phyloP scores from a whole-genome alignment of 1,140 invertebrate genomes.

The Halictus rubicundus region DNA sequence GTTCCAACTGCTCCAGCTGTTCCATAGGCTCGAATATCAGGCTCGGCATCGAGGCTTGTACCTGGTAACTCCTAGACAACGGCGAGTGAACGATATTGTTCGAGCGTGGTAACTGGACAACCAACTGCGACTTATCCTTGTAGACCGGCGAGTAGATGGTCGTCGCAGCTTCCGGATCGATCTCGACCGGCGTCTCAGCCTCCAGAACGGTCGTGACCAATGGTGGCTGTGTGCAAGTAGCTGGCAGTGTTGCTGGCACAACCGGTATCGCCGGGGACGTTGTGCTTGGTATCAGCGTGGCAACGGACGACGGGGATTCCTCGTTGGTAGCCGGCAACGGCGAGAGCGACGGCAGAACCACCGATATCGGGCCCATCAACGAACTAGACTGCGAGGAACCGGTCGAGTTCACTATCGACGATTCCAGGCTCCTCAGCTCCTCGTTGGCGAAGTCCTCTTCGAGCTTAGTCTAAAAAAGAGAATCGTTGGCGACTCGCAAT shows the following conservation, averaged over 20 bases:
- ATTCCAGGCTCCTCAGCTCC: constrained; percentile 70
- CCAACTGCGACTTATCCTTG: constrained; percentile 71
- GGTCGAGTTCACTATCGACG: constrained; percentile 53
- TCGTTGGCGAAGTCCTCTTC: constrained; percentile 78
- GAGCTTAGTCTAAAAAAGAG: constrained; percentile 75
- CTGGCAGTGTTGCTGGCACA: constrained; percentile 56
- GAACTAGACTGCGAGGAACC: constrained; percentile 53
- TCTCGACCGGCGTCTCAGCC: constrained; percentile 67
- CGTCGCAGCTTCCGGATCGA: constrained; percentile 59
- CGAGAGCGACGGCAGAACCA: constrained; percentile 74
- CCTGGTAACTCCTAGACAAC: constrained; percentile 60
- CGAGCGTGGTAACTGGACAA: constrained; percentile 68
- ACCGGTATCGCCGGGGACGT: constrained; percentile 54
- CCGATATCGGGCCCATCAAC: constrained; percentile 72
- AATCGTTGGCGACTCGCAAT: constrained; percentile 53
- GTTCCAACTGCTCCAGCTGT: constrained; percentile 59
- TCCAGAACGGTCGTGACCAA: constrained; percentile 60
- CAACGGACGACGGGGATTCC: constrained; percentile 42
- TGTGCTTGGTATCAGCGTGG: constrained; percentile 64
- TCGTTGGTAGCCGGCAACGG: constrained; percentile 65
- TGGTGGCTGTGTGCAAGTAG: constrained; percentile 46
- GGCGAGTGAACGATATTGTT: constrained; percentile 63
- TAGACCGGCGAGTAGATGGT: constrained; percentile 70
- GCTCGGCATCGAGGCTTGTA: constrained; percentile 65
- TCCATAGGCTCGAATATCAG: constrained; percentile 67